These are phyloP conservation scores for Scaptodrosophila lebanonensis DNA, from an alignment of 1,140 invertebrate species.

Conservation along the genomic window DNA sequence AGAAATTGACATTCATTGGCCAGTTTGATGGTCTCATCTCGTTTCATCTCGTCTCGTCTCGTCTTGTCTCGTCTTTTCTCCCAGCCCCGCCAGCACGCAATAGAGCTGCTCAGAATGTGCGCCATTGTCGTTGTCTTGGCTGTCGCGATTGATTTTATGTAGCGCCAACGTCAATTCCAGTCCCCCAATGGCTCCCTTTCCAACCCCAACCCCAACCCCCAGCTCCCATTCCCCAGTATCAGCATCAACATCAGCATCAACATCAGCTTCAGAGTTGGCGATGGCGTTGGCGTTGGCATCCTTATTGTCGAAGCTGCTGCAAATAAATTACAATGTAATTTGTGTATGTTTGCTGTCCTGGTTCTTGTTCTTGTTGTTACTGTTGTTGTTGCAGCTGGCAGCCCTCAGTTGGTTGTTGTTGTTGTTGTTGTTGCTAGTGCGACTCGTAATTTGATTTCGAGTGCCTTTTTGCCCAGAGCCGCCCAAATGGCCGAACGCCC, in stretches of 20 bases:
- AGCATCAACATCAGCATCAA: no score
- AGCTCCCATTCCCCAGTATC: not conserved
- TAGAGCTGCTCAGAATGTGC: conserved; percentile 10
- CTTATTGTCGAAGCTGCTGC: conserved; percentile 35
- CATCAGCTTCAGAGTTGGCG: not conserved
- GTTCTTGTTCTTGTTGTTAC: conserved; percentile 7
- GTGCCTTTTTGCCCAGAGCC: conserved; percentile 41
- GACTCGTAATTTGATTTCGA: conserved; percentile 69
- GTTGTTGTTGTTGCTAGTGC: conserved; percentile 29
- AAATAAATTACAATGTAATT: conserved; percentile 76
- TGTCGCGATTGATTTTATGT: conserved; percentile 67
- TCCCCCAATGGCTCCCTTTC: conserved; percentile 3
- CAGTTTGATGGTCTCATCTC: conserved; percentile 49
- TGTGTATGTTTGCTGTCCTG: conserved; percentile 53
- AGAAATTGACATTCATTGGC: conserved; percentile 75
- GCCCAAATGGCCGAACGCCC: conserved; percentile 26
- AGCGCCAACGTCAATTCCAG: conserved; percentile 29
- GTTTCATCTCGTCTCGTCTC: conserved; percentile 3
- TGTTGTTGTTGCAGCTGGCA: not conserved
- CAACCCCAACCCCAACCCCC: not conserved
- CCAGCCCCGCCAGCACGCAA: not conserved
- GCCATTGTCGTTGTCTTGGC: conserved; percentile 27
- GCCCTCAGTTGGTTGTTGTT: not conserved
- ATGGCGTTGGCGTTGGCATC: conserved; percentile 5
- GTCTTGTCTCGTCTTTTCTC: not conserved